Base-by-base conservation (phyloP, 2,797 vertebrate species). In the Chiroxiphia lanceolata region DNA sequence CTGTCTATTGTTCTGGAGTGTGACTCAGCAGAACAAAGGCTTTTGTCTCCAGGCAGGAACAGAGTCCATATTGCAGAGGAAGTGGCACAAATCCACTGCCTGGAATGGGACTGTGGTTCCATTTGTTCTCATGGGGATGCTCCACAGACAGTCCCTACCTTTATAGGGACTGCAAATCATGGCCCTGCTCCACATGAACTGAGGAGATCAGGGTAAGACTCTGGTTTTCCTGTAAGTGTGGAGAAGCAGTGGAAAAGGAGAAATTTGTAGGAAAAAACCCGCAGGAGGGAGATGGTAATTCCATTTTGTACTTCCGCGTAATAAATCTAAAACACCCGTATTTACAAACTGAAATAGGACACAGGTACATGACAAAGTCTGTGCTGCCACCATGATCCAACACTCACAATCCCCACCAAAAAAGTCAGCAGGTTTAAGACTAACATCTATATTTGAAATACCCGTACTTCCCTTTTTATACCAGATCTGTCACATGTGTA, bases 1-100 rank as follows among this genome's bases (percentile, higher is more conserved):
- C 82, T 75, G 47, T 3, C 42, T 90, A 6, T 20, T 83, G 82
- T 42, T 82, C 68, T 83, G 50, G 45, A 89, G 51, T 1, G 44
- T 89, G 93, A 96, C 54, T 93, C 92, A 85, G 94, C 92, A 96
- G 81, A 90, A 89, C 34, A 88, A 67, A 88, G 42, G 50, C 29
- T 81, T 84, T 68, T 76, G 60, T 59, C 64, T 75, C 76, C 29
- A 16, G n/a, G 76, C 29, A 87, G 91, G 69, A 91, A 71, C 1
- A 57, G 65, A 74, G 51, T 38, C 84, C 65, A 33, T 38, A 34
- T 16, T 85, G 87, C 74, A 81, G 16, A 75, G 82, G 86, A 95
- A 83, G 81, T 11, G 60, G 83, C 48, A 93, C 48, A 83, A 78
- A 70, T 67, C 40, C 13, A 4, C 38, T 19, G 45, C 33, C 59